phyloP scores from a whole-genome alignment of 92 coral and sea anemone species.

The Hydrozoanthus gracilis region DNA sequence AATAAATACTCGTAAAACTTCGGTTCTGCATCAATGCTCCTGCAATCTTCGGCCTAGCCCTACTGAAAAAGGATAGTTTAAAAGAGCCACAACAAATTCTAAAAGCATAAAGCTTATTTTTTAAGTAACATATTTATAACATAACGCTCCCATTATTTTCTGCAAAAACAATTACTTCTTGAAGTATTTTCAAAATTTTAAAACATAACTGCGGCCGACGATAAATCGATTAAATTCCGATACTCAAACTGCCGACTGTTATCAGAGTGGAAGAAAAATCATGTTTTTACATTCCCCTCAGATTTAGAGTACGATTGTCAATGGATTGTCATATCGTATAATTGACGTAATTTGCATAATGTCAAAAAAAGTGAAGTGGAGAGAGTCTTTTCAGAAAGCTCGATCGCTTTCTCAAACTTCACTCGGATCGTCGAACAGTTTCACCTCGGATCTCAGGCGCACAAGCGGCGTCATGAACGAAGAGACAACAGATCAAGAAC shows the following conservation, averaged over 20 bases:
- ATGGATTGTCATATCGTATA: conserved; percentile 19
- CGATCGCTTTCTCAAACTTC: conserved; percentile 76
- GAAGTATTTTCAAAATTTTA: too few species aligned
- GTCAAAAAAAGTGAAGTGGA: conserved; percentile 79
- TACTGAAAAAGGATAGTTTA: background rate
- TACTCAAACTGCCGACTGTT: background rate
- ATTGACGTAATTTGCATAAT: conserved; percentile 44
- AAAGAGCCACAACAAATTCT: background rate
- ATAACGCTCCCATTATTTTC: background rate
- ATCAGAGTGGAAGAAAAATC: background rate
- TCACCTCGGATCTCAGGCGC: conserved; percentile 31
- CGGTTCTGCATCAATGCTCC: background rate
- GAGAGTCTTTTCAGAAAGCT: conserved; percentile 80
- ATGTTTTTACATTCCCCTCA: background rate
- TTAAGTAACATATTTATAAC: too few species aligned
- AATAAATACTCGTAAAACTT: background rate
- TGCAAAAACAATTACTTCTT: background rate
- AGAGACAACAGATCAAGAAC: conserved; percentile 81
- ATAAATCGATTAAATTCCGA: conserved; percentile 33
- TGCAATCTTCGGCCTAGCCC: background rate
- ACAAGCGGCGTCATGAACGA: conserved; percentile 79
- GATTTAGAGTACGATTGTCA: background rate
- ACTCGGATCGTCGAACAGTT: conserved; percentile 25
- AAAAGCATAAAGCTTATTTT: too few species aligned
- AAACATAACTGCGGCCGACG: background rate